Base-by-base conservation (phyloP, 2,888 invertebrate genomes). In the Thera obeliscata region DNA sequence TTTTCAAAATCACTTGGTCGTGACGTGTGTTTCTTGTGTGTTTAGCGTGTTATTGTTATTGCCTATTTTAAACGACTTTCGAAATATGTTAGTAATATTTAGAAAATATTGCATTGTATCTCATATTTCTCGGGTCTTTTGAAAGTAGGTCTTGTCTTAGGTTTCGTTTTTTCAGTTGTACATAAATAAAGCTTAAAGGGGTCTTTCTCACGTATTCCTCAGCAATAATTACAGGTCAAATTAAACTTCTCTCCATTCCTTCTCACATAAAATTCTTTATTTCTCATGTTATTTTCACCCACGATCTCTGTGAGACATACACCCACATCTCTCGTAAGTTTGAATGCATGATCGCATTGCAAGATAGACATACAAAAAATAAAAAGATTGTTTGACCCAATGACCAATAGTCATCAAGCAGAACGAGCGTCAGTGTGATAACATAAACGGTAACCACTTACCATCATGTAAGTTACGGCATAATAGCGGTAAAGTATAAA, bases 1-100 rank as follows among this genome's bases (percentile, higher is more conserved):
- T 84, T 86, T 81, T 81, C 76, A 77, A 86, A 87, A 87, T 85
- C 78, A 81, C 79, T 75, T 75, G 78, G 75, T 86, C 87, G 87
- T 88, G 87, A 87, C 85, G 80, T 76, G 76, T 76, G 76, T 80
- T 79, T 79, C 79, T 82, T 80, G 81, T 82, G 74, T 78, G 74
- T 74, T 73, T 66, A 69, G 65, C 57, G 56, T 66, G 56, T 69
- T 69, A 69, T 69, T 69, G 69, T 67, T 69, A 70, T 75, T 55
- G 63, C 52, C 56, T 58, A 57, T 63, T 56, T 52, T 61, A 57
- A 52, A 61, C 54, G 57, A 57, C 70, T 66, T 66, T 69, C 69
- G 60, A 65, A 63, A 69, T 60, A 59, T 52, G 50, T 54, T 52
- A 61, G 68, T 61, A 49, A 54, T 58, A 9, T 59, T 61, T 60